Evolutionary conservation across 2,888 invertebrate genomes (phyloP).

Genomic region (Liodrosophila aerea): DNA sequence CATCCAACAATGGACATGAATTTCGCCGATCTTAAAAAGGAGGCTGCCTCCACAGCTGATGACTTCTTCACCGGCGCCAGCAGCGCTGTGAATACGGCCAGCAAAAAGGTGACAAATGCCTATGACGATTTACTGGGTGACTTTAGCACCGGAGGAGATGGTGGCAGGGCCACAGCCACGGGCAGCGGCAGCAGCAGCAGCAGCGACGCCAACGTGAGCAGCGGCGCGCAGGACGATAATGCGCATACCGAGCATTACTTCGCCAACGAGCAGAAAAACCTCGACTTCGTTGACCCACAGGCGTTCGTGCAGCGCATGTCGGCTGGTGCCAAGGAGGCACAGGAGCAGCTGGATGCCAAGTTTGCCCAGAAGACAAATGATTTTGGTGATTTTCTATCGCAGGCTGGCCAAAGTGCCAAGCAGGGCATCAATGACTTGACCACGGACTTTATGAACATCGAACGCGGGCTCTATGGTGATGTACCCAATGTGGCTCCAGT

Average conservation of each 20-base stretch:
- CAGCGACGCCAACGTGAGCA: constrained; percentile 42
- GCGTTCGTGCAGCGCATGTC: constrained; percentile 79
- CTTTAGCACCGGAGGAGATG: constrained; percentile 13
- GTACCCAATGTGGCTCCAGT: too few relatives aligned
- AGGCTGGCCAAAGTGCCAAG: constrained; percentile 55
- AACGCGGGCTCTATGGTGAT: constrained; percentile 65
- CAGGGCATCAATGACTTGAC: constrained; percentile 72
- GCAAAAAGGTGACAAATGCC: constrained; percentile 43
- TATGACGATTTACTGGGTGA: constrained; percentile 59
- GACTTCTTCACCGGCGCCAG: constrained; percentile 62
- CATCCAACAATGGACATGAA: constrained; percentile 81
- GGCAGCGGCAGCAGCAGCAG: constrained; percentile 1
- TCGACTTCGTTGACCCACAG: constrained; percentile 78
- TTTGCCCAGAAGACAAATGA: constrained; percentile 75
- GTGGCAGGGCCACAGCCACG: not conserved
- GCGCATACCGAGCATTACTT: constrained; percentile 79
- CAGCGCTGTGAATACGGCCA: constrained; percentile 53
- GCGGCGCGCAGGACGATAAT: constrained; percentile 76
- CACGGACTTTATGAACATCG: constrained; percentile 80
- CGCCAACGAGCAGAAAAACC: constrained; percentile 78
- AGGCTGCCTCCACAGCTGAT: constrained; percentile 73
- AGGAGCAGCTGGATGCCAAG: constrained; percentile 78
- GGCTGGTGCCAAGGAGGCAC: constrained; percentile 78
- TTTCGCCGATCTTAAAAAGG: constrained; percentile 78
- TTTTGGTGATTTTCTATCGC: constrained; percentile 71